Evolutionary conservation across 1,140 invertebrate genomes (phyloP), one percentile per base, ranked within the genome.

Genomic region (Lordiphosa collinella): DNA sequence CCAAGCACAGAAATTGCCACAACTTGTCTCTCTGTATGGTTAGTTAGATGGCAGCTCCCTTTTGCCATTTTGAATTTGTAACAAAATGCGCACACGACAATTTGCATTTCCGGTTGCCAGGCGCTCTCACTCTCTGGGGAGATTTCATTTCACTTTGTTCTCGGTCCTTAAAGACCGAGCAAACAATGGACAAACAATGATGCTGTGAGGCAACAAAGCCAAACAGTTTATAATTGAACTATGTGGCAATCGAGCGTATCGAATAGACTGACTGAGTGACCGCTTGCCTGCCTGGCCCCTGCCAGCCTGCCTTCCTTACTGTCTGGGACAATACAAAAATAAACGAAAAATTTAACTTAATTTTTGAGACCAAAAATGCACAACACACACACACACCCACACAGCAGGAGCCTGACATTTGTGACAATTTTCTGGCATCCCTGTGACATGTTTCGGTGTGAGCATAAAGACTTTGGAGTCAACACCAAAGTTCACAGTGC

Each of bases 21-120:
- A 51, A 73, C 57, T 64, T 62, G 69, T 46, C 38, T 54, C 64
- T 49, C 65, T 75, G 48, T 57, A 82, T 51, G 76, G 61, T 82
- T 82, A 76, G 76, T 76, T 82, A 65, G 66, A 67, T 44, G 34
- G 53, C 56, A 54, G 54, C 59, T 60, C 64, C 59, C 55, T 49
- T 68, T 68, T 68, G 64, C 67, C 65, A 80, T 82, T 84, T 82
- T 84, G 72, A 72, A 82, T 82, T 82, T 82, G 76, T 82, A 64
- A 84, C 76, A 82, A 82, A 67, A 82, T 82, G 76, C 67, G 67
- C 76, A 69, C 66, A 61, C 56, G 63, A 72, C 78, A 84, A 82
- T 82, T 82, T 82, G 78, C 78, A 82, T 82, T 82, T 82, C 72
- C 72, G 55, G 56, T 82, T 82, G 76, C 71, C 61, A 75, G 75